Percentiles rank a stretch among this genome's conserved stretches.
These are phyloP conservation scores for Stigmatopora argus DNA, from an alignment of 2,113 vertebrate genomes.

Conservation along the genomic window DNA sequence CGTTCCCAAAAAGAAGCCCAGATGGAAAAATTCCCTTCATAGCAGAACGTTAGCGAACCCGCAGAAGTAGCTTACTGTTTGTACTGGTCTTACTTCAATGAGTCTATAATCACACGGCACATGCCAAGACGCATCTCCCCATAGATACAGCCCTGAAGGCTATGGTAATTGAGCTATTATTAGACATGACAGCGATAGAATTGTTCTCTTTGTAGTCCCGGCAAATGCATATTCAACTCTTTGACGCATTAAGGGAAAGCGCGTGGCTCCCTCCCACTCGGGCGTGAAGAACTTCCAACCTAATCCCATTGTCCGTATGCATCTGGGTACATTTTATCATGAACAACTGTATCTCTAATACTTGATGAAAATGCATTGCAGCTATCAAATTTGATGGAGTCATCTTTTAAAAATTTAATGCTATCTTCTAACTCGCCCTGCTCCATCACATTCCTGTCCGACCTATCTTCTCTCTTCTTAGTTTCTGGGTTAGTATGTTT, in stretches of 20 bases:
- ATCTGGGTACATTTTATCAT: not conserved
- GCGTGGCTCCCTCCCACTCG: conserved; percentile 12
- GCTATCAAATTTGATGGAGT: too few species aligned
- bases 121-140: conserved; percentile 48
- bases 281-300: not conserved
- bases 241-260: conserved; percentile 48
- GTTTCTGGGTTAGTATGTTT: too few species aligned
- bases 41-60: conserved; percentile 9
- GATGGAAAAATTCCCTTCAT: too few species aligned
- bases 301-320: conserved; percentile 23
- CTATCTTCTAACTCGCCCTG: too few species aligned
- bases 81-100: conserved; percentile 29
- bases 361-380: too few species aligned
- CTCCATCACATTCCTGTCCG: too few species aligned
- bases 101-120: conserved; percentile 30
- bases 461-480: too few species aligned
- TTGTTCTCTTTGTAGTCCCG: conserved; percentile 62
- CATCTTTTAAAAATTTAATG: too few species aligned
- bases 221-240: conserved; percentile 50
- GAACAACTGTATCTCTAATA: not conserved
- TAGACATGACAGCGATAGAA: conserved; percentile 53
- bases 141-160: conserved; percentile 53
- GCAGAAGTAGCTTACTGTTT: conserved; percentile 28
- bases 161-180: conserved; percentile 61
- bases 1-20: too few species aligned